Evolutionary conservation across 2,797 vertebrate species (phyloP).

Genomic region (Carduelis carduelis): DNA sequence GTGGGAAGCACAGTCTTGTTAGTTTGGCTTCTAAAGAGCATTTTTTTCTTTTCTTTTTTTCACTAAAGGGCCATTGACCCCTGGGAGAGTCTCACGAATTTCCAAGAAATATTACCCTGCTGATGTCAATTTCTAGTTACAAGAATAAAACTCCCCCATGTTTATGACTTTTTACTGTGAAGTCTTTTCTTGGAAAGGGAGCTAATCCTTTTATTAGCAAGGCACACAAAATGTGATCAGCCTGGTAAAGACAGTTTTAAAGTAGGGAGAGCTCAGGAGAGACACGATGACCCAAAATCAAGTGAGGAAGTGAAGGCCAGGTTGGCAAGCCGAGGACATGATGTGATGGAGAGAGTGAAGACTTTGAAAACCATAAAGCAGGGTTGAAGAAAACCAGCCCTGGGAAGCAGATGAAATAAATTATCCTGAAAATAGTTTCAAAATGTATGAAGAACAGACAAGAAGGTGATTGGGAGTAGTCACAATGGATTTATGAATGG

Average conservation of each 20-base stretch:
- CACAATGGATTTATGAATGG: neutral
- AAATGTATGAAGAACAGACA: neutral
- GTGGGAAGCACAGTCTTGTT: neutral
- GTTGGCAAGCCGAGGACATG: neutral
- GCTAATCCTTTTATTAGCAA: neutral
- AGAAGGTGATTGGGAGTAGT: neutral
- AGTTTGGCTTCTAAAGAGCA: neutral
- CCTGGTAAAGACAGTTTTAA: neutral
- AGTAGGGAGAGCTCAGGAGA: neutral
- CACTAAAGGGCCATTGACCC: neutral
- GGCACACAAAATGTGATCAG: neutral
- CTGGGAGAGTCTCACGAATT: neutral
- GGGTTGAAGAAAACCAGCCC: neutral
- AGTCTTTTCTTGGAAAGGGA: neutral
- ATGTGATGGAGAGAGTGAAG: neutral
- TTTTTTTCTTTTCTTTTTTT: neutral
- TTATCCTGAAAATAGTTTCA: neutral
- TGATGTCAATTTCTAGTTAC: neutral
- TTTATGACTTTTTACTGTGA: neutral
- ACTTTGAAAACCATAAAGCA: neutral
- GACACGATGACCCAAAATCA: neutral
- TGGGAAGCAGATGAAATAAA: neutral
- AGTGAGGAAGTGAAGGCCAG: neutral
- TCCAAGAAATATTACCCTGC: neutral
- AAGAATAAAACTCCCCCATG: neutral